Conservation (phyloP, 2,888 invertebrate genomes). For the Cryptops parisi region DNA sequence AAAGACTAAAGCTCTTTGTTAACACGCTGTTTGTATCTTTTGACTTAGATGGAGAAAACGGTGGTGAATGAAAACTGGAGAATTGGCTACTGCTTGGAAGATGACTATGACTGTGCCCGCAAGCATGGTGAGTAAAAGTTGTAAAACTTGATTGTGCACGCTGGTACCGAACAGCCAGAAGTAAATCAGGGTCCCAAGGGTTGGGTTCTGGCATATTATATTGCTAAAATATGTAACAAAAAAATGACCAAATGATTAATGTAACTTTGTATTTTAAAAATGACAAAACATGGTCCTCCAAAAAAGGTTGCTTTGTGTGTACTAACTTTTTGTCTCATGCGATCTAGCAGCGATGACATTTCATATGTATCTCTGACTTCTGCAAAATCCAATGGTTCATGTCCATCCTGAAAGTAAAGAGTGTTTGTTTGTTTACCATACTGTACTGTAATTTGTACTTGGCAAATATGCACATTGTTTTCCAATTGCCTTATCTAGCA, state of each 20-base stretch:
- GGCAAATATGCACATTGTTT: too few species aligned
- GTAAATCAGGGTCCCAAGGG: slow-evolving; percentile 4
- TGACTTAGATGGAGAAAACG: too few species aligned
- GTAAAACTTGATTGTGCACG: too few species aligned
- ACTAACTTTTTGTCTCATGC: slow-evolving; percentile 7
- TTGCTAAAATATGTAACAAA: slow-evolving; percentile 1
- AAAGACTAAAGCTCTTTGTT: too few species aligned
- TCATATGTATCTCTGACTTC: slow-evolving; percentile 19
- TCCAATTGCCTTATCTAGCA: slow-evolving; percentile 21
- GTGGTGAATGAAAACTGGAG: too few species aligned
- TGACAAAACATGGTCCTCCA: background rate
- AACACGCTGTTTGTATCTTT: too few species aligned
- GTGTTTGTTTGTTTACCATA: too few species aligned
- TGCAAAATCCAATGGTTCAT: slow-evolving; percentile 22
- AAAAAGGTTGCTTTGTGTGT: background rate
- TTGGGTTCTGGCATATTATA: slow-evolving; percentile 7
- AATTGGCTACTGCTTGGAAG: too few species aligned
- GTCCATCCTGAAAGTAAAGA: slow-evolving; percentile 18
- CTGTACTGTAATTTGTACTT: background rate
- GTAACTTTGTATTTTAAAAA: too few species aligned
- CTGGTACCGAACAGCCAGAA: background rate
- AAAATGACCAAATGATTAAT: too few species aligned
- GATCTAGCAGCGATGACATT: slow-evolving; percentile 12
- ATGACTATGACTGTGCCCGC: too few species aligned
- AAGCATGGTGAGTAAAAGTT: too few species aligned